A percentile compares a stretch with the other conserved stretches of the same genome.
These are phyloP conservation scores for Cylas formicarius DNA, from an alignment of 1,140 invertebrate species.

Conservation along the genomic window DNA sequence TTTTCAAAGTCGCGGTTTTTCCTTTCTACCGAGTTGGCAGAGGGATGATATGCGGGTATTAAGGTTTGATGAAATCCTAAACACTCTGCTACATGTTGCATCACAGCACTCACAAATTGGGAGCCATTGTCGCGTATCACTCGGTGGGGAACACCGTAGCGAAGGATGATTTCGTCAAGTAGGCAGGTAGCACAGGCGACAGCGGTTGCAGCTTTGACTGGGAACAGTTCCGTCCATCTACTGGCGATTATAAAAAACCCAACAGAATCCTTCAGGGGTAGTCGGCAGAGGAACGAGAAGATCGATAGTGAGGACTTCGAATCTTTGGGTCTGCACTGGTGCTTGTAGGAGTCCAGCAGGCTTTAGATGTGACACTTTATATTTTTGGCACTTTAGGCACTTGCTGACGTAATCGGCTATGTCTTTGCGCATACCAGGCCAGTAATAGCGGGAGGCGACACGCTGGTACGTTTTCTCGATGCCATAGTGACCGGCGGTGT, in stretches of 20 bases:
- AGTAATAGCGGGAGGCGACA: constrained; percentile 10
- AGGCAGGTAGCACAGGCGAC: constrained; percentile 19
- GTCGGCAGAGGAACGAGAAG: constrained; percentile 21
- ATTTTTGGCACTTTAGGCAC: constrained; percentile 9
- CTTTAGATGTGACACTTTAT: constrained; percentile 14
- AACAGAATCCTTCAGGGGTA: constrained; percentile 13
- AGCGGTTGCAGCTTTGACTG: constrained; percentile 19
- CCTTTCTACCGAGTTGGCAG: constrained; percentile 40
- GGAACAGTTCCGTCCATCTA: constrained; percentile 25
- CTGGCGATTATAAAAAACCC: constrained; percentile 22
- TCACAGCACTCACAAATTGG: too few species aligned
- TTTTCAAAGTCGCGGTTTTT: constrained; percentile 41
- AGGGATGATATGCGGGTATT: constrained; percentile 40
- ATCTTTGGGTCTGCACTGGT: constrained; percentile 18
- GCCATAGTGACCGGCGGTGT: constrained; percentile 32
- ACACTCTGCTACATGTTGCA: too few species aligned
- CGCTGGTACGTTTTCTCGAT: constrained; percentile 24
- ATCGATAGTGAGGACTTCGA: constrained; percentile 35
- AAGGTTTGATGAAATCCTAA: too few species aligned
- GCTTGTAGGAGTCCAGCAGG: constrained; percentile 33
- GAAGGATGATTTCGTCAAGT: too few species aligned
- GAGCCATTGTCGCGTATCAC: constrained; percentile 25
- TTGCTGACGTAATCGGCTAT: constrained; percentile 10
- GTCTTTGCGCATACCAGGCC: constrained; percentile 8
- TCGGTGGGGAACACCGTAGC: constrained; percentile 18